These are phyloP conservation scores for Sphenodon punctatus DNA, from an alignment of 2,797 vertebrate species.

Conservation along the genomic window DNA sequence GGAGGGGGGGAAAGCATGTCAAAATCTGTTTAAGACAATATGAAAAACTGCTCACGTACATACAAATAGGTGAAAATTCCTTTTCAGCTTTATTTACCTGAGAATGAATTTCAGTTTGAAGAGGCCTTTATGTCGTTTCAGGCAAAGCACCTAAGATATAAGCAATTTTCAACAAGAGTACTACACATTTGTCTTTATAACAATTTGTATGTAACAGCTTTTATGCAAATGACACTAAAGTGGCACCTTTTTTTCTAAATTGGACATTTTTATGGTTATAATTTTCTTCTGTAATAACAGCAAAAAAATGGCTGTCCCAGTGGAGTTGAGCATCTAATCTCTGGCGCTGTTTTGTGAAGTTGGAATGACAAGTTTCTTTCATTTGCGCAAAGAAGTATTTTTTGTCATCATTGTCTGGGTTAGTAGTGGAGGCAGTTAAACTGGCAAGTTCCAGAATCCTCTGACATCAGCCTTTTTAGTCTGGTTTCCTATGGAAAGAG, in stretches of 20 bases:
- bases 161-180: slow-evolving; percentile 85
- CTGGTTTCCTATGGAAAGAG: no score
- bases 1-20: not conserved
- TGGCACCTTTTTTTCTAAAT: slow-evolving; percentile 88
- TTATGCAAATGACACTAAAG: slow-evolving; percentile 95
- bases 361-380: slow-evolving; percentile 98
- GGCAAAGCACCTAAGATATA: slow-evolving; percentile 80
- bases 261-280: slow-evolving; percentile 92
- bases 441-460: slow-evolving; percentile 62
- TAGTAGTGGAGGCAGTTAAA: slow-evolving; percentile 63
- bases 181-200: slow-evolving; percentile 92
- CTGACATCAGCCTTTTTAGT: slow-evolving; percentile 51
- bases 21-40: slow-evolving; percentile 66
- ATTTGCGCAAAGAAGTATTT: slow-evolving; percentile 78
- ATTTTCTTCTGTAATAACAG: slow-evolving; percentile 92
- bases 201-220: slow-evolving; percentile 91
- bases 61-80: slow-evolving; percentile 74
- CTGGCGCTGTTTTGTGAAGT: slow-evolving; percentile 88
- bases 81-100: slow-evolving; percentile 84
- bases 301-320: slow-evolving; percentile 83
- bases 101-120: slow-evolving; percentile 83
- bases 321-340: slow-evolving; percentile 86
- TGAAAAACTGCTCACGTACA: slow-evolving; percentile 72
- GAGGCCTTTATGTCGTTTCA: slow-evolving; percentile 81
- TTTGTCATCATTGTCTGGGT: slow-evolving; percentile 63